A percentile compares a stretch with the other conserved stretches of the same genome.
These are phyloP conservation scores for Podocnemis expansa DNA, from an alignment of 2,113 vertebrate genomes.

Conservation along the genomic window DNA sequence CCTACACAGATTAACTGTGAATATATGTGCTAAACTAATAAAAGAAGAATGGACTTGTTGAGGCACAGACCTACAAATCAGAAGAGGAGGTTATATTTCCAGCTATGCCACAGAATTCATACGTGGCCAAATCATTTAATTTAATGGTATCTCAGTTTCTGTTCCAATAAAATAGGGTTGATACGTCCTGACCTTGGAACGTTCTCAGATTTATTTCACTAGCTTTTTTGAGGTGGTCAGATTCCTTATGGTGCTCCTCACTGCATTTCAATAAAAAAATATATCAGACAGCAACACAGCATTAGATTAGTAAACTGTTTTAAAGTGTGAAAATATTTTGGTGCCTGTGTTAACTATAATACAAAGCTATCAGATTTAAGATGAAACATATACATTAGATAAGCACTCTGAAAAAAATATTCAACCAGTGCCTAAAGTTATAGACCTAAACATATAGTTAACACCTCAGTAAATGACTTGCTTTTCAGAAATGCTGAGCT, in stretches of 20 bases:
- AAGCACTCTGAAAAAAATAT: not conserved
- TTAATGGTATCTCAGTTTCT: not conserved
- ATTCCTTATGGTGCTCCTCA: not conserved
- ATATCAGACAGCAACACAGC: not conserved
- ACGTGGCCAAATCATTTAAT: not conserved
- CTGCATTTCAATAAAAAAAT: not conserved
- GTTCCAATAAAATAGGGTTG: not conserved
- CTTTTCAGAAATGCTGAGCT: rapidly evolving
- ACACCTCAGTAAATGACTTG: not conserved
- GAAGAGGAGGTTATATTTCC: rapidly evolving
- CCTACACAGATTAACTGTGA: not conserved
- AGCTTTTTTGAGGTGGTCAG: not conserved
- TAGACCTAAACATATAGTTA: not conserved
- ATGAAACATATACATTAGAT: not conserved
- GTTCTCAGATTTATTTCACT: not conserved
- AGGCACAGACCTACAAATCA: not conserved
- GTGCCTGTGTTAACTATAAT: not conserved
- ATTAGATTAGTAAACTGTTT: not conserved
- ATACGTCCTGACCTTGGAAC: not conserved
- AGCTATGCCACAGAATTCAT: not conserved
- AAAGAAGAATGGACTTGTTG: not conserved
- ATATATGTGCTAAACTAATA: not conserved
- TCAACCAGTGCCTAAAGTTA: not conserved
- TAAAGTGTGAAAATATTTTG: not conserved
- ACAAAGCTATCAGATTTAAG: not conserved